Base-by-base conservation (phyloP, 2,113 vertebrate species). In the Poeciliopsis turrubarensis region DNA sequence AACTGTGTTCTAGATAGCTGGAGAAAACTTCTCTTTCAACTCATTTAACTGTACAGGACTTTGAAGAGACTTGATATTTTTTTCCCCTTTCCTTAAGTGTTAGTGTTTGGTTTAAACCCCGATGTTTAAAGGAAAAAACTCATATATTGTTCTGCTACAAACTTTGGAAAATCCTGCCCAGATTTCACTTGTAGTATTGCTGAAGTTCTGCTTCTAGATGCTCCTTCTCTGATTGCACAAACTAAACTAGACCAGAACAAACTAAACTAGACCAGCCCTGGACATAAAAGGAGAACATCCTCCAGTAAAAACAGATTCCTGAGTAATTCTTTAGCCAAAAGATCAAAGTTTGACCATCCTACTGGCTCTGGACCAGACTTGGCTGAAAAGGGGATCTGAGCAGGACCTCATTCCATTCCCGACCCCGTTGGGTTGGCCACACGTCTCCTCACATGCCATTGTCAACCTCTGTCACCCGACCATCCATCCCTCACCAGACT, bases 401-500 rank as follows among this genome's bases (percentile, higher is more conserved):
- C 86, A 79, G 86, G 78, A 78, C 65, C 70, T 84, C 89, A 91
- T 91, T 92, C 89, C 91, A 86, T 78, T 88, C 85, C 74, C 87
- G 90, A 91, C 84, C 85, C 77, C 79, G 87, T 81, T 86, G 81
- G 87, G 41, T 75, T 70, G 39, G 78, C 68, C 83, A 81, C 89
- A 87, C 81, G 81, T 78, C 80, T 87, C 87, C 78, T 68, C 76
- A 75, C 80, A 89, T 90, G 73, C 90, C 89, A 89, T 89, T 90
- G 89, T 87, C 82, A 84, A 89, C 82, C 82, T 72, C 86, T 74
- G 68, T 83, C 54, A 57, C 75, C 78, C 51, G 71, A 78, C 30
- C 68, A 31, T 70, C 32, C 30, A 12, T 39, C 27, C 73, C 44
- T 57, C 68, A 62, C 84, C 34, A 73, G 78, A 84, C 31, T 79